Evolutionary conservation across 92 coral and sea anemone species (phyloP), one percentile per base, ranked within the genome.

Genomic region (Palythoa caribaeorum): DNA sequence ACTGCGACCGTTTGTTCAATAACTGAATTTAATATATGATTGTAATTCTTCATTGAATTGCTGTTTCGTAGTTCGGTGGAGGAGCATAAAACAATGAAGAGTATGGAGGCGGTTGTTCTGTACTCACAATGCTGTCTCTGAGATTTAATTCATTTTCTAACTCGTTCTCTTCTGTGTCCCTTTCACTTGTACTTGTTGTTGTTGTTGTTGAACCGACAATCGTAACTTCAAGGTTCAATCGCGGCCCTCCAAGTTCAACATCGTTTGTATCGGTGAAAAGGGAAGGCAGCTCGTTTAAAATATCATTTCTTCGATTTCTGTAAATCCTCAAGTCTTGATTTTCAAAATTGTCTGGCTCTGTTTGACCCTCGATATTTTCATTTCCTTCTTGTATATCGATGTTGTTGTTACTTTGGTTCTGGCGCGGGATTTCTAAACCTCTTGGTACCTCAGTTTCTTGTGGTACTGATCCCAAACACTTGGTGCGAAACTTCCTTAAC

Each of bases 281-380:
- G 17, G 84, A 79, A 21, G 86, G 86, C 10, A 81, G 20, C 20
- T 66, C 86, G 44, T 53, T 17, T 13, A 68, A 13, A 3, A 9
- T 47, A 40, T 12, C n/a, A 81, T 76, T 81, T 44, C 86, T 62
- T 44, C 86, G 73, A 81, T 81, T 81, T 70, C 86, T 68, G 47
- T 66, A 81, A n/a, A 81, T 68, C 44, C 76, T 47, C 47, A 70
- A 21, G 3, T 81, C 63, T 14, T 81, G 86, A 54, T 50, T 68
- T 81, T 81, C 86, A 81, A 81, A 47, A 81, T 44, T 48, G 40
- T 65, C 75, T 17, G 86, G 86, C 66, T 81, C 86, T 9, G 60
- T 17, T 63, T 20, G 7, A 17, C n/a, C 66, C 6, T 20, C 20
- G n/a, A 28, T 17, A 21, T 57, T 37, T 1, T 9, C 19, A 4